Conservation (phyloP, 2,888 invertebrate species). For the Autographa gamma region DNA sequence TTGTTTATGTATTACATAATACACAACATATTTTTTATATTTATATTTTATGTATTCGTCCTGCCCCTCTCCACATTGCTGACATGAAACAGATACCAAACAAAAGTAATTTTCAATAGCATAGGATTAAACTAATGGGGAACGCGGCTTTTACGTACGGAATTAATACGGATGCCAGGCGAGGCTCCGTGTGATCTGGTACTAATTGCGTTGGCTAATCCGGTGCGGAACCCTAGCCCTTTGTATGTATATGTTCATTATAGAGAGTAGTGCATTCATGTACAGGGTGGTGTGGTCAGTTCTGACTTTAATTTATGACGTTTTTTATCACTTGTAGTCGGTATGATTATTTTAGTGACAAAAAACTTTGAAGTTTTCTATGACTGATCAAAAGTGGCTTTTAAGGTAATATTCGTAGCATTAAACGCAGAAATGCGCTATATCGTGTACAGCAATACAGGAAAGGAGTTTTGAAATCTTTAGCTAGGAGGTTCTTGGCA, state of each 20-base stretch:
- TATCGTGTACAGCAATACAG: too few species aligned
- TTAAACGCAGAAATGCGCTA: too few species aligned
- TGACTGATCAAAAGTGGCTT: too few species aligned
- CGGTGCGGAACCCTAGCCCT: neutral
- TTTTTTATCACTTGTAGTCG: too few species aligned
- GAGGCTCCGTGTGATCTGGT: neutral
- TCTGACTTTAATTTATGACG: too few species aligned
- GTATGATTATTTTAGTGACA: too few species aligned
- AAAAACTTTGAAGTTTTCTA: too few species aligned
- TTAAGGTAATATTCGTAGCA: too few species aligned
- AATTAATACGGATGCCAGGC: neutral
- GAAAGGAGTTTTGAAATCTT: too few species aligned
- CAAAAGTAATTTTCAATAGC: neutral
- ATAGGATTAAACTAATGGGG: neutral
- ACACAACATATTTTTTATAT: neutral
- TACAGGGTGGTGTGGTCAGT: neutral
- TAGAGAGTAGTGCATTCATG: neutral
- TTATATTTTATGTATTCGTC: too few species aligned
- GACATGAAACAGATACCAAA: neutral
- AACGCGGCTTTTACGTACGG: neutral
- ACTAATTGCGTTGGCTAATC: neutral
- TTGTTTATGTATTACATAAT: neutral
- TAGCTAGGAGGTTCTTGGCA: too few species aligned
- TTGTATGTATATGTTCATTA: neutral
- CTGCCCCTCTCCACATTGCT: neutral